These are phyloP conservation scores for Saccopteryx bilineata DNA, from an alignment of 2,113 vertebrate species.

Conservation along the genomic window DNA sequence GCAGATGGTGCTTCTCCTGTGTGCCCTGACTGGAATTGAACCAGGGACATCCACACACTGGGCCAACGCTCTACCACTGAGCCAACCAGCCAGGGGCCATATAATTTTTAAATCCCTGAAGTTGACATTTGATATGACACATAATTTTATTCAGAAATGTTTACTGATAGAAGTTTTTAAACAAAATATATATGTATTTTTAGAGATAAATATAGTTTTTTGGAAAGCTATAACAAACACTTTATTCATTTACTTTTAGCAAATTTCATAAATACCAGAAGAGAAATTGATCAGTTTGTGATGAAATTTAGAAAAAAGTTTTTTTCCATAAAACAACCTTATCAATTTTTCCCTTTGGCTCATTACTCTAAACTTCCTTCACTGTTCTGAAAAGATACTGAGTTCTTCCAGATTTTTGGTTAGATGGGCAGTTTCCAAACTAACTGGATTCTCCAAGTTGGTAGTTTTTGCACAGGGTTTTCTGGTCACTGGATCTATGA, in stretches of 20 bases:
- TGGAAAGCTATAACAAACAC: constrained; percentile 22
- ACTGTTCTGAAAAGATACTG: constrained; percentile 86
- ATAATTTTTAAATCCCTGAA: not conserved
- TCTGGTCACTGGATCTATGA: constrained; percentile 95
- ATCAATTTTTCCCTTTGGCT: constrained; percentile 11
- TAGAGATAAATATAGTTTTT: not conserved
- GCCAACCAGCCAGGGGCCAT: no score
- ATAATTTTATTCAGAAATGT: constrained; percentile 51
- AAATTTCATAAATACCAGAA: constrained; percentile 41
- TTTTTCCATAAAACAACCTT: constrained; percentile 51
- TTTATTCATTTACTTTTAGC: constrained; percentile 55
- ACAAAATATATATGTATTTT: not conserved
- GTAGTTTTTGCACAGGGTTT: constrained; percentile 92
- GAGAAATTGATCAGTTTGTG: not conserved
- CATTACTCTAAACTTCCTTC: constrained; percentile 36
- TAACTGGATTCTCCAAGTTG: constrained; percentile 91
- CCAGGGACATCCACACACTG: no score
- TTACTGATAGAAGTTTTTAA: constrained; percentile 27
- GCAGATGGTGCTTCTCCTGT: no score
- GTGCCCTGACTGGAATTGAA: no score
- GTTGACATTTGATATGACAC: not conserved
- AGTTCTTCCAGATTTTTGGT: constrained; percentile 91
- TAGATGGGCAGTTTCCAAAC: constrained; percentile 85
- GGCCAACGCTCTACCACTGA: no score
- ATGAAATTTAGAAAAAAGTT: not conserved